A percentile compares a stretch with the other conserved stretches of the same genome.
These are phyloP conservation scores for Tursiops truncatus DNA, from an alignment of 2,113 vertebrate genomes.

Conservation along the genomic window DNA sequence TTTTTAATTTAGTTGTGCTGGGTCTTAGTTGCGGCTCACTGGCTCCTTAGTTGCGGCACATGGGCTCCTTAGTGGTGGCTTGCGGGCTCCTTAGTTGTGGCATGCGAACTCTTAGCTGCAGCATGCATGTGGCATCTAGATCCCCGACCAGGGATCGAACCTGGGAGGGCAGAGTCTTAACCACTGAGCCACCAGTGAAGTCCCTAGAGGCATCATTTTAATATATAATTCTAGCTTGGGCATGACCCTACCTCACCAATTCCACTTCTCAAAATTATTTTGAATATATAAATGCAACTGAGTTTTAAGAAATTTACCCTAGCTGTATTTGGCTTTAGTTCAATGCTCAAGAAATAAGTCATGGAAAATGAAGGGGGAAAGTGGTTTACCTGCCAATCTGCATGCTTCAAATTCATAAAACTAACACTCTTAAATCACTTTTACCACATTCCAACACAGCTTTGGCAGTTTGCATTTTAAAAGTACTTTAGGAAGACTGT, in stretches of 20 bases:
- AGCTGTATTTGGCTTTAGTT: conserved; percentile 8
- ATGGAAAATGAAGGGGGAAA: not conserved
- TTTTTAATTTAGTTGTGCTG: too few relatives aligned
- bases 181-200: too few relatives aligned
- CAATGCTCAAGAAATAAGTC: not conserved
- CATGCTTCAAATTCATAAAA: not conserved
- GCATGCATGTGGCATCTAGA: too few relatives aligned
- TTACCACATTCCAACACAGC: not conserved
- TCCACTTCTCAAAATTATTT: not conserved
- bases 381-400: not conserved
- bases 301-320: not conserved
- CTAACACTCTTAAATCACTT: not conserved
- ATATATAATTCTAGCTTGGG: not conserved
- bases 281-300: not conserved
- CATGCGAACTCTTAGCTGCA: too few relatives aligned
- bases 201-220: not conserved
- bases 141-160: too few relatives aligned
- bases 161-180: too few relatives aligned
- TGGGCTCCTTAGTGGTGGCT: too few relatives aligned
- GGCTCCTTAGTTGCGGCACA: too few relatives aligned
- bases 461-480: not conserved
- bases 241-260: not conserved
- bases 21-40: too few relatives aligned
- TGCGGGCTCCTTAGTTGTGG: too few relatives aligned
- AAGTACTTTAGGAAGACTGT: not conserved